Base-by-base conservation (phyloP, 2,888 invertebrate genomes). In the Pyrgus malvae region DNA sequence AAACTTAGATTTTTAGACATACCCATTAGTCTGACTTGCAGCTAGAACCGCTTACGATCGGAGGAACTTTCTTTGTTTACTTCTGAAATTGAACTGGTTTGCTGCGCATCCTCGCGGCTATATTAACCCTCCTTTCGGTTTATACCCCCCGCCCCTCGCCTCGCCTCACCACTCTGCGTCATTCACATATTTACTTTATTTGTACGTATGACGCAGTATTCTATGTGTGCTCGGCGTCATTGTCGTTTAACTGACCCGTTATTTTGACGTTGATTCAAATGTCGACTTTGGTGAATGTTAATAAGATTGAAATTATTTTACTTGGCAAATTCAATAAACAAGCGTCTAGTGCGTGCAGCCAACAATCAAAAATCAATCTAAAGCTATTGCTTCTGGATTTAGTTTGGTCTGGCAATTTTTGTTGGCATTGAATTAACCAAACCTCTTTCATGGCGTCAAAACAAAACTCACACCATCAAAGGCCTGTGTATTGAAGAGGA, bases 51-150 rank as follows among this genome's bases (percentile, higher is more conserved):
- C 14, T 60, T 48, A 50, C 50, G 59, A 65, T 70, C 71, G 63
- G 70, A 68, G 74, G 69, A 60, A 73, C 67, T 68, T 69, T 68
- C 61, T 80, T 77, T 83, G 80, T 82, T 83, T 84, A 80, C 80
- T 72, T 80, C 76, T 72, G 61, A 72, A 84, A 72, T 62, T 65
- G 74, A 85, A 89, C 89, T 90, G 87, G 78, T 78, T 76, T 59
- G 46, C 27, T 59, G 57, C 67, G 77, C 68, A 78, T 75, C 56
- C 65, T 74, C 71, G 75, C 80, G 78, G 59, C 73, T 68, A 87
- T 90, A 85, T 89, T 88, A 82, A 80, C 77, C 70, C 61, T 67
- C 60, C 63, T 67, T 65, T 74, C 67, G 64, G 63, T 63, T 62
- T 62, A 23, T 60, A 58, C 70, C 69, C 64, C 59, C 58, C 63